Base-by-base conservation (phyloP, 2,888 invertebrate genomes). In the Lasioglossum malachurum region DNA sequence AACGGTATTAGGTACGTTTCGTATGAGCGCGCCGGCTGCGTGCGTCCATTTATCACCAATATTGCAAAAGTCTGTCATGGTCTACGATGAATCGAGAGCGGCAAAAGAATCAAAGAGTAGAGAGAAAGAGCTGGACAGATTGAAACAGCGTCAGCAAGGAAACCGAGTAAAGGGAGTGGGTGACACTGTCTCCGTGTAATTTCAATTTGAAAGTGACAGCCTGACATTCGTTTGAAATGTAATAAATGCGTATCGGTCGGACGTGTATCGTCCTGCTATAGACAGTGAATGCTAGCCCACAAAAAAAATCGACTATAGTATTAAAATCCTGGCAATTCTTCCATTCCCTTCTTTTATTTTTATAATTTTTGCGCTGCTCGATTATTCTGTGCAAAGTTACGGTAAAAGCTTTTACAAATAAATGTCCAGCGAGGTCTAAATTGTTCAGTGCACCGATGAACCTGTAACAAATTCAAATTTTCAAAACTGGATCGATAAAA, bases 21-120 rank as follows among this genome's bases (percentile, higher is more conserved):
- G 78, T 85, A 79, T 78, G 49, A 76, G 64, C 79, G 83, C 80
- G 75, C 86, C 88, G 87, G 80, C 79, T 86, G 89, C 80, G 82
- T 73, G 80, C 79, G 80, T 88, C 87, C 91, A 91, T 91, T 89
- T 88, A 91, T 91, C 89, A 91, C 85, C 86, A 89, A 91, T 91
- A 91, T 91, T 88, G 88, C 86, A 84, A 87, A 84, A 85, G 38
- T 85, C 87, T 71, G 74, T 74, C 77, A 81, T 75, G 53, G 57
- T 44, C 67, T 49, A 67, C 69, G 35, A 60, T 41, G 67, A 78
- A 73, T 64, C 83, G 78, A 72, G 41, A 74, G 46, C 16, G 8
- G 14, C 10, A 35, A 44, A 41, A 49, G 57, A 57, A 57, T 75
- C 57, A 38, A 41, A 77, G 44, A 53, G 31, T 19, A 71, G 27